These are phyloP conservation scores for Lysandra coridon DNA, from an alignment of 2,888 invertebrate genomes.

Conservation along the genomic window DNA sequence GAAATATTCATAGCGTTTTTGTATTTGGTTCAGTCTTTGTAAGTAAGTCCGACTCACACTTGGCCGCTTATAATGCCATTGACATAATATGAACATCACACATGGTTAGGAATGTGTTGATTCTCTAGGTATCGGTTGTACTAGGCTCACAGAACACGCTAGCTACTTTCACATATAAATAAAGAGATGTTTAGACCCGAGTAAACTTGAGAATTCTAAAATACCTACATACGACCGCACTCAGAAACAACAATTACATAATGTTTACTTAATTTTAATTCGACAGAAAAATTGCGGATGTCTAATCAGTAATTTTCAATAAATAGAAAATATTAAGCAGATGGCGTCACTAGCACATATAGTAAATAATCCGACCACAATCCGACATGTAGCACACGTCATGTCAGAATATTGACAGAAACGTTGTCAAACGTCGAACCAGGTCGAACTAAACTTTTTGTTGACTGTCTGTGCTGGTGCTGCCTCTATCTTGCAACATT, in stretches of 20 bases:
- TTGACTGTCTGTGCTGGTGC: too few relatives aligned
- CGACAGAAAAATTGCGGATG: neutral
- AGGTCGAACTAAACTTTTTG: too few relatives aligned
- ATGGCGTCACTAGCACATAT: too few relatives aligned
- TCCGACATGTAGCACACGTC: too few relatives aligned
- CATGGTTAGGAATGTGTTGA: slow-evolving; percentile 46
- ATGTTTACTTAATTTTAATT: neutral
- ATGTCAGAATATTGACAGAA: too few relatives aligned
- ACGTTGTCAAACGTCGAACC: too few relatives aligned
- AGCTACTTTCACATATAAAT: slow-evolving; percentile 41
- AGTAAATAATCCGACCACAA: too few relatives aligned
- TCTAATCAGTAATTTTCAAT: too few relatives aligned
- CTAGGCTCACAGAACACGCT: slow-evolving; percentile 45
- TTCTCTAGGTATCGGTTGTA: slow-evolving; percentile 44
- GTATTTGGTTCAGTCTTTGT: neutral
- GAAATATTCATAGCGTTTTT: too few relatives aligned
- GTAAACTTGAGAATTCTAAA: neutral
- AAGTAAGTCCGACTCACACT: neutral
- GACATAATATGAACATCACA: slow-evolving; percentile 11
- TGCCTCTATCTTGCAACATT: too few relatives aligned
- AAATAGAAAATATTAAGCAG: too few relatives aligned
- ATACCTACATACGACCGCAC: neutral
- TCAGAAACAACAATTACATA: neutral
- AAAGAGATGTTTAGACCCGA: neutral
- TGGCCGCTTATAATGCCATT: neutral